These are phyloP conservation scores for Linhomoeus sp. DNA, from an alignment of 2,888 invertebrate species.

Conservation along the genomic window DNA sequence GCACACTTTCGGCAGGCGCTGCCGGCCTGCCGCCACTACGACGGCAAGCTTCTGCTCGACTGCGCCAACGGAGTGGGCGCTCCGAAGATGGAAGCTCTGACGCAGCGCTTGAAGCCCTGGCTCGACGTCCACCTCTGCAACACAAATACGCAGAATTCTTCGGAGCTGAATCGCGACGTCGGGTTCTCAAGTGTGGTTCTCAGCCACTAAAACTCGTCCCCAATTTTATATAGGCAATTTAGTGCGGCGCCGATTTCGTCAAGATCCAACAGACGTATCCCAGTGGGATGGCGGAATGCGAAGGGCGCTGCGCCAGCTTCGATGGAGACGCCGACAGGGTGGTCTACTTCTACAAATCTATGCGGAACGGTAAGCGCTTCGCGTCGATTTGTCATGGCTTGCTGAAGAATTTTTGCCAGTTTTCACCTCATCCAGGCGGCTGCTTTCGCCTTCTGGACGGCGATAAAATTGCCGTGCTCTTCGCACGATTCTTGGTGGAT, in stretches of 20 bases:
- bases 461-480: conserved; percentile 75
- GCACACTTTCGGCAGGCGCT: neutral
- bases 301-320: conserved; percentile 61
- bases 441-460: conserved; percentile 56
- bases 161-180: neutral
- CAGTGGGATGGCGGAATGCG: conserved; percentile 10
- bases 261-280: conserved; percentile 67
- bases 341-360: conserved; percentile 60
- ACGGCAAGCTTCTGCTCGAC: conserved; percentile 41
- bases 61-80: conserved; percentile 96
- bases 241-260: conserved; percentile 91
- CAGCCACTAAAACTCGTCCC: neutral
- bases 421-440: too few relatives aligned
- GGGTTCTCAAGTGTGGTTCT: neutral
- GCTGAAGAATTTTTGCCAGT: too few relatives aligned
- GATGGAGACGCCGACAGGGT: conserved; percentile 95
- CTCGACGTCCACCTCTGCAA: neutral
- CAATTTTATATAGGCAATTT: conserved; percentile 63
- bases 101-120: neutral
- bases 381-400: too few relatives aligned
- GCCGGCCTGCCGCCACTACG: neutral
- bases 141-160: neutral
- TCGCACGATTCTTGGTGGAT: conserved; percentile 18
- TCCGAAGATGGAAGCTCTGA: neutral
- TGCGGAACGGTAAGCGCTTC: too few relatives aligned